Evolutionary conservation across 1,140 invertebrate genomes (phyloP), one percentile per base, ranked within the genome.

Genomic region (Drosophila albomicans): DNA sequence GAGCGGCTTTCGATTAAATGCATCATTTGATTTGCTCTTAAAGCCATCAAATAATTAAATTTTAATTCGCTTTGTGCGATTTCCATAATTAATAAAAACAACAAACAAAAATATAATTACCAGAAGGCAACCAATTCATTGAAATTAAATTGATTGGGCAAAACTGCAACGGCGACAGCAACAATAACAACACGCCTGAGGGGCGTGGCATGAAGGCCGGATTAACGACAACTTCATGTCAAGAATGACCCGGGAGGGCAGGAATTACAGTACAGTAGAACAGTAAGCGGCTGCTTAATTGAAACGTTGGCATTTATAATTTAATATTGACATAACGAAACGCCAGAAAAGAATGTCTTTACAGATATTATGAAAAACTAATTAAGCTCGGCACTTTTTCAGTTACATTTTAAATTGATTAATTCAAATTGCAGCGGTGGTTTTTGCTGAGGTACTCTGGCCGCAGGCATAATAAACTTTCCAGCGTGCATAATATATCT

Each of bases 41-140:
- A 70, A 79, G 82, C 76, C 54, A 48, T 15, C 41, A 71, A 77
- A 74, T 79, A 88, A 87, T 87, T 74, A 77, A 82, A 79, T 62
- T 61, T 54, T 77, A 82, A 86, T 82, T 65, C 62, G 84, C 72
- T 71, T 74, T 51, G 16, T 76, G 65, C 43, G 61, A 64, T 77
- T 54, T 69, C n/a, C 70, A 73, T 52, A 32, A 62, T 66, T 72
- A 51, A 78, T 69, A 69, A 32, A 72, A 64, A 45, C 35, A 38
- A 35, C 62, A 35, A 13, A 28, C 13, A 52, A 61, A 51, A 61
- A 13, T 46, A 67, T 54, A 56, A 32, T 32, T 30, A 51, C 8
- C 45, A 43, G 38, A 11, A 30, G 63, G 16, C 45, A 48, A 61
- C 66, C 62, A 77, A 79, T 82, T 82, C 67, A 82, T 77, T 88